Evolutionary conservation across 2,888 invertebrate species (phyloP).

Genomic region (Steinernema scapterisci): DNA sequence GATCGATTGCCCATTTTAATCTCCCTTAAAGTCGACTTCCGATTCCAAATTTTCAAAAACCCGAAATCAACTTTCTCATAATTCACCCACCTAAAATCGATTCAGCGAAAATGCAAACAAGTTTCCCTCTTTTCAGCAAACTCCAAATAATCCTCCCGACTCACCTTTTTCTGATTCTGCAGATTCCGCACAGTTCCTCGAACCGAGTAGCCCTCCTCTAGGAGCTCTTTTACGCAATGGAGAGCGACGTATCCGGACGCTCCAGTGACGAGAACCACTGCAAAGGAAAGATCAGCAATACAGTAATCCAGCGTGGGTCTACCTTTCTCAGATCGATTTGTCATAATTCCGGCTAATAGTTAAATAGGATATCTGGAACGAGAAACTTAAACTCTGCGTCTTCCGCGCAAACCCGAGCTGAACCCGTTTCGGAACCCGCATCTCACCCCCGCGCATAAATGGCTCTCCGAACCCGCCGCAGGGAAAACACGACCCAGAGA

Average conservation of each 20-base stretch:
- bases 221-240: constrained; percentile 70
- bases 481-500: neutral
- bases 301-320: neutral
- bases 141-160: neutral
- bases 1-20: too few species aligned
- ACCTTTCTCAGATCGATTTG: neutral
- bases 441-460: neutral
- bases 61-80: too few species aligned
- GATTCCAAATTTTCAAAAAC: too few species aligned
- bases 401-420: neutral
- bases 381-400: neutral
- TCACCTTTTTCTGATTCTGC: constrained; percentile 54
- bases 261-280: constrained; percentile 71
- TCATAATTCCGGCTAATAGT: neutral
- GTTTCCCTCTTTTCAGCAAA: neutral
- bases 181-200: constrained; percentile 69
- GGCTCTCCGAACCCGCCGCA: neutral
- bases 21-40: too few species aligned
- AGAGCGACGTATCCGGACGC: constrained; percentile 71
- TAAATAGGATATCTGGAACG: neutral
- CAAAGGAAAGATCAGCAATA: neutral
- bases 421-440: neutral
- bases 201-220: constrained; percentile 70
- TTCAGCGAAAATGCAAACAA: too few species aligned
- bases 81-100: too few species aligned